Evolutionary conservation across 2,888 invertebrate genomes (phyloP).

Genomic region (Anoplius nigerrimus): DNA sequence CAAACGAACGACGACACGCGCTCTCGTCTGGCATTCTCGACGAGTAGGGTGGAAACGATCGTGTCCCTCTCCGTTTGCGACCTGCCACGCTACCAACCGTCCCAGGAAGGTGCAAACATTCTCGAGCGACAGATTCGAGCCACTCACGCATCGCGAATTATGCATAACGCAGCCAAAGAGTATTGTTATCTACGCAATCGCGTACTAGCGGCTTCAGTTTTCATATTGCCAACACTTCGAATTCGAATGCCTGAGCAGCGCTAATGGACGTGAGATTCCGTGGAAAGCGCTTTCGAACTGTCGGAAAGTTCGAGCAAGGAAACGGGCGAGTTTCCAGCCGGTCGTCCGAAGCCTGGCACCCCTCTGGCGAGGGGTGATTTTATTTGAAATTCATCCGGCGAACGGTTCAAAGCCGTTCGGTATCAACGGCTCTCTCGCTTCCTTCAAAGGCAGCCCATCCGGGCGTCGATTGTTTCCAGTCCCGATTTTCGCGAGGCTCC

Average conservation of each 20-base stretch:
- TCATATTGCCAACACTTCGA: no score
- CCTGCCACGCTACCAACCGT: no score
- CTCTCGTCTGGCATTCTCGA: conserved; percentile 16
- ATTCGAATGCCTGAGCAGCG: conserved; percentile 22
- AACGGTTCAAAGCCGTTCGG: conserved; percentile 57
- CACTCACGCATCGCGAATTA: conserved; percentile 11
- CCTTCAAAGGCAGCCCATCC: conserved; percentile 56
- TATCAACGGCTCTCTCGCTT: conserved; percentile 55
- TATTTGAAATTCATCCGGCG: conserved; percentile 63
- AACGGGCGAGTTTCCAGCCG: conserved; percentile 28
- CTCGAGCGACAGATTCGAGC: conserved; percentile 22
- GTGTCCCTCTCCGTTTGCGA: no score
- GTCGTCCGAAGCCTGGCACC: conserved; percentile 23
- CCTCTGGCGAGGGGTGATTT: conserved; percentile 47
- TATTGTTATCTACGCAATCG: no score
- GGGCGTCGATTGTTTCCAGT: conserved; percentile 52
- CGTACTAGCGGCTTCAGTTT: no score
- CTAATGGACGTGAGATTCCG: conserved; percentile 46
- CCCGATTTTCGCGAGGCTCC: conserved; percentile 37
- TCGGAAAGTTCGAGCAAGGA: conserved; percentile 16
- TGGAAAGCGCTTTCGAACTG: not conserved
- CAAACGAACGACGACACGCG: conserved; percentile 22
- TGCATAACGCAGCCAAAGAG: not conserved
- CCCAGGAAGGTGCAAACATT: conserved; percentile 8
- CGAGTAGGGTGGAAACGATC: no score